Conservation (phyloP, 1,140 invertebrate species). For the Trichonephila inaurata region DNA sequence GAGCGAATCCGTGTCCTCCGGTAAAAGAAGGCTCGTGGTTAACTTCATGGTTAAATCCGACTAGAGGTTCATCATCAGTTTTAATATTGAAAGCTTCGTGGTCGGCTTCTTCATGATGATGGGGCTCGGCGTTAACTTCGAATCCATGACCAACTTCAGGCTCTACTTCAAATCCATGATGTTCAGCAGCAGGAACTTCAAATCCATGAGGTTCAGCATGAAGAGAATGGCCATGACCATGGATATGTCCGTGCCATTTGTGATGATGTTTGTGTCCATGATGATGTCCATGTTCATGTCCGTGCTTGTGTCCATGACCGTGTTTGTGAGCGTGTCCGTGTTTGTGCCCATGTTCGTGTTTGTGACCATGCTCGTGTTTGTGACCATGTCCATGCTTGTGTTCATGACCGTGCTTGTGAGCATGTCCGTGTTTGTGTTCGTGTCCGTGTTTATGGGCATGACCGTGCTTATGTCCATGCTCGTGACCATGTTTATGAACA, state of each 20-base stretch:
- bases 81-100: conserved; percentile 36
- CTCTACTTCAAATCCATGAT: conserved; percentile 47
- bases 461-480: conserved; percentile 16
- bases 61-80: background rate
- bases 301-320: conserved; percentile 54
- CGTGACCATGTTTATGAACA: conserved; percentile 18
- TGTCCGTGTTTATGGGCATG: conserved; percentile 47
- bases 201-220: conserved; percentile 58
- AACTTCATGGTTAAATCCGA: conserved; percentile 44
- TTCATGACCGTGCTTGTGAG: conserved; percentile 43
- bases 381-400: conserved; percentile 51
- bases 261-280: conserved; percentile 53
- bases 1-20: conserved; percentile 61
- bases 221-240: conserved; percentile 50
- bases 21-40: conserved; percentile 25
- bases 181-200: conserved; percentile 33
- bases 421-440: conserved; percentile 52
- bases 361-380: conserved; percentile 54
- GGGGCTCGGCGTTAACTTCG: conserved; percentile 39
- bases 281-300: conserved; percentile 20
- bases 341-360: conserved; percentile 53
- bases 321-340: conserved; percentile 43
- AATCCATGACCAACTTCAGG: background rate
- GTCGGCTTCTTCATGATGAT: conserved; percentile 19
- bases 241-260: conserved; percentile 54